Evolutionary conservation across 2,888 invertebrate genomes (phyloP).

Genomic region (Coelopa pilipes): DNA sequence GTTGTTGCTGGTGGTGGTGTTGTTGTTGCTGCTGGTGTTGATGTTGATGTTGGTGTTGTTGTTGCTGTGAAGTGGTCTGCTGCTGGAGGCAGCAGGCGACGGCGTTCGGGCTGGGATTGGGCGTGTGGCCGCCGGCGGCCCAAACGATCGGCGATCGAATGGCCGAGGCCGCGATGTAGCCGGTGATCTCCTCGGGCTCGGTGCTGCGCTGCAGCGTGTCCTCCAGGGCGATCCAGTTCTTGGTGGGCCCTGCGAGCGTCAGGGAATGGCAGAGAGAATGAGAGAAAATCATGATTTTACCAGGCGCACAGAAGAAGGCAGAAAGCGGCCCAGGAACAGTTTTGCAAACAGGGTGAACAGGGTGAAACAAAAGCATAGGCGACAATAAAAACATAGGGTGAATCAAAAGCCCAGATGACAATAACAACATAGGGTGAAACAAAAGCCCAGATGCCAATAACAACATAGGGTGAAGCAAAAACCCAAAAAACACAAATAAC

Average conservation of each 20-base stretch:
- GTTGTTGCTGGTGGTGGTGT: constrained; percentile 34
- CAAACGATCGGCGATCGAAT: constrained; percentile 66
- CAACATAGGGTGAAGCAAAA: too few relatives aligned
- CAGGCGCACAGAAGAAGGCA: too few relatives aligned
- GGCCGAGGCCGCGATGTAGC: constrained; percentile 70
- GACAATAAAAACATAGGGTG: too few relatives aligned
- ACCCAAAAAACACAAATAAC: too few relatives aligned
- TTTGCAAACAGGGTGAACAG: too few relatives aligned
- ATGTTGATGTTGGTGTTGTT: constrained; percentile 18
- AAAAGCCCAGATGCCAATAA: too few relatives aligned
- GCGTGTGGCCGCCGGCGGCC: constrained; percentile 54
- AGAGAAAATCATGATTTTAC: too few relatives aligned
- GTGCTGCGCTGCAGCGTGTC: constrained; percentile 81
- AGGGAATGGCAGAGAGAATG: too few relatives aligned
- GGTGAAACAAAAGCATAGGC: too few relatives aligned
- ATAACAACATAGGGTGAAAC: too few relatives aligned
- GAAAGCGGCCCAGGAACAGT: too few relatives aligned
- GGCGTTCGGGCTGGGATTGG: constrained; percentile 46
- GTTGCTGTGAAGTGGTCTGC: constrained; percentile 18
- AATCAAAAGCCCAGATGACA: too few relatives aligned
- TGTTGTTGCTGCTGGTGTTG: neutral
- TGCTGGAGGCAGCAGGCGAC: constrained; percentile 5
- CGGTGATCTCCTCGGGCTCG: constrained; percentile 69
- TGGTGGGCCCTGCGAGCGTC: constrained; percentile 74
- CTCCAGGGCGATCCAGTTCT: constrained; percentile 92